Conservation (phyloP, 2,888 invertebrate genomes). For the Chironomus tentans region DNA sequence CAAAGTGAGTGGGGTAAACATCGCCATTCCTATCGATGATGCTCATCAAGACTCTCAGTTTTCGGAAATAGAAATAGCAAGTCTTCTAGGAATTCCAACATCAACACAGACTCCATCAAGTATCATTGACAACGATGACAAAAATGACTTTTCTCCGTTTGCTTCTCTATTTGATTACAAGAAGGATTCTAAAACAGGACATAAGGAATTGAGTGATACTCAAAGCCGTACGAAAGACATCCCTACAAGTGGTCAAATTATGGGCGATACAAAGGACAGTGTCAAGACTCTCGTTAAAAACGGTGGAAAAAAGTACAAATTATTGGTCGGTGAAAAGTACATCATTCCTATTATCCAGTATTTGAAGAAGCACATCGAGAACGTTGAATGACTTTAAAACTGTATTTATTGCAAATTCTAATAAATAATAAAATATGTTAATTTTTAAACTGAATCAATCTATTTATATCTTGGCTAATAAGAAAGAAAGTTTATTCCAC, state of each 20-base stretch:
- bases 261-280: not conserved
- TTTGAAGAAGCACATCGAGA: not conserved
- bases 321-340: slow-evolving; percentile 5
- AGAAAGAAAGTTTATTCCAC: too few species aligned
- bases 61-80: not conserved
- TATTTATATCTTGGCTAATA: too few species aligned
- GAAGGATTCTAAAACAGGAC: not conserved
- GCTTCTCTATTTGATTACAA: not conserved
- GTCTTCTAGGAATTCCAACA: not conserved
- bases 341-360: not conserved
- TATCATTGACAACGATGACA: not conserved
- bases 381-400: too few species aligned
- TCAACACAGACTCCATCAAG: not conserved
- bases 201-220: not conserved
- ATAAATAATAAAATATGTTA: too few species aligned
- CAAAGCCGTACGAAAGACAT: slow-evolving; percentile 12
- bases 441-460: too few species aligned
- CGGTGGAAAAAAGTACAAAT: not conserved
- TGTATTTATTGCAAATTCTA: too few species aligned
- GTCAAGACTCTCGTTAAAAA: not conserved
- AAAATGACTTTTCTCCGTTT: not conserved
- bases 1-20: slow-evolving; percentile 57
- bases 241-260: not conserved
- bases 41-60: not conserved
- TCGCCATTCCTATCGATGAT: slow-evolving; percentile 41